phyloP scores from a whole-genome alignment of 2,797 vertebrate genomes.

The Amblyopsis hoosieri region DNA sequence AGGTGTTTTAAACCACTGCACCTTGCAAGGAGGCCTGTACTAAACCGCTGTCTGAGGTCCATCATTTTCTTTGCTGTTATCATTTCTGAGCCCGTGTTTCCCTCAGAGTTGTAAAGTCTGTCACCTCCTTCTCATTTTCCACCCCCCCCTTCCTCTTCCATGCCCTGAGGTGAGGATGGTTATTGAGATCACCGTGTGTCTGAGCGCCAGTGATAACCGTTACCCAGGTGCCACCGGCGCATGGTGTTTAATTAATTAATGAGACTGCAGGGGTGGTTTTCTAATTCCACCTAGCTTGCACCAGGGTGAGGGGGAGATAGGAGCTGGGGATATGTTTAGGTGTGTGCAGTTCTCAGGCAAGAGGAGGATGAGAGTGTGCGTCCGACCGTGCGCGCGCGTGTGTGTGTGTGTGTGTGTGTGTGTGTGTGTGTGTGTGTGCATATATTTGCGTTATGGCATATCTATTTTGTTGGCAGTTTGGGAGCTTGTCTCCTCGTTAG shows the following conservation, averaged over 20 bases:
- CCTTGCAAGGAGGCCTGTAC: not conserved
- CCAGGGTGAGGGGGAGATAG: constrained; percentile 58
- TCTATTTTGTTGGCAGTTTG: constrained; percentile 82
- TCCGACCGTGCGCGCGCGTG: constrained; percentile 22
- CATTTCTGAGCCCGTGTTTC: constrained; percentile 35
- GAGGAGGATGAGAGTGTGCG: constrained; percentile 49
- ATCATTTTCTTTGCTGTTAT: not conserved
- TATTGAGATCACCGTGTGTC: constrained; percentile 75
- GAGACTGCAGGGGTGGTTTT: constrained; percentile 74
- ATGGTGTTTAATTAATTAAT: constrained; percentile 79
- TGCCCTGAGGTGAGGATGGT: constrained; percentile 70
- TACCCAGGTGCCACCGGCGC: constrained; percentile 72
- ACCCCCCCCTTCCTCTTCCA: not conserved
- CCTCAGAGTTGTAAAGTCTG: constrained; percentile 45
- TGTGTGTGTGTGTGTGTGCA: constrained; percentile 67
- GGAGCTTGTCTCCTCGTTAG: constrained; percentile 78
- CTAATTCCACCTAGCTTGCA: constrained; percentile 71
- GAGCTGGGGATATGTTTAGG: constrained; percentile 58
- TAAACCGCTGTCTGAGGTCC: no score
- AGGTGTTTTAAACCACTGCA: not conserved
- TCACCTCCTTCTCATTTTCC: constrained; percentile 21
- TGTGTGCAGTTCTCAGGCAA: constrained; percentile 67
- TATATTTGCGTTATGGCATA: constrained; percentile 52
- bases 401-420: constrained; percentile 24
- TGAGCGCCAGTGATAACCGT: constrained; percentile 77